phyloP scores from a whole-genome alignment of 2,888 invertebrate species.

The Brachypalpus laphriformis region DNA sequence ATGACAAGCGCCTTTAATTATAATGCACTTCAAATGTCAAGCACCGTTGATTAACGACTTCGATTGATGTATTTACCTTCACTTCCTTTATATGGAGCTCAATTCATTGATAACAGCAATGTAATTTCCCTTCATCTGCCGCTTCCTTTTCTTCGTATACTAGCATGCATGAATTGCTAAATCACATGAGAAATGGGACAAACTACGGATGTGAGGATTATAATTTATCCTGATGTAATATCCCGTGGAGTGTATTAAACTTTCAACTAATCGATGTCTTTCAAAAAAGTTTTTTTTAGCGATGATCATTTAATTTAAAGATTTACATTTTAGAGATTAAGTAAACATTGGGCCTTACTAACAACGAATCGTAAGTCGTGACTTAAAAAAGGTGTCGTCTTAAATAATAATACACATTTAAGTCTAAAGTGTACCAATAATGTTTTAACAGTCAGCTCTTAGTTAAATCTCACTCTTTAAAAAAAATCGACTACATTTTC shows the following conservation, averaged over 20 bases:
- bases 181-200: constrained; percentile 71
- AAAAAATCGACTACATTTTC: no score
- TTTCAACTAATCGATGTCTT: constrained; percentile 69
- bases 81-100: constrained; percentile 66
- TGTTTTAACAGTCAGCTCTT: no score
- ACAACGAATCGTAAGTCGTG: no score
- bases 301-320: no score
- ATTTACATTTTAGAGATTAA: no score
- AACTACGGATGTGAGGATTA: constrained; percentile 72
- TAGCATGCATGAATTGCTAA: constrained; percentile 69
- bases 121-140: constrained; percentile 50
- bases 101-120: constrained; percentile 70
- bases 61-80: constrained; percentile 73
- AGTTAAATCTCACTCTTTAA: no score
- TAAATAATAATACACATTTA: no score
- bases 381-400: no score
- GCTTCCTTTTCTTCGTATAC: constrained; percentile 54
- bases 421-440: no score
- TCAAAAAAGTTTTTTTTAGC: constrained; percentile 21
- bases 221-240: constrained; percentile 73
- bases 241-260: constrained; percentile 68
- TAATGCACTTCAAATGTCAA: constrained; percentile 71
- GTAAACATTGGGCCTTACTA: no score
- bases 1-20: constrained; percentile 69
- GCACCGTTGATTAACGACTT: constrained; percentile 71